Conservation (phyloP, 2,113 vertebrate species). For the Myiopsitta monachus region DNA sequence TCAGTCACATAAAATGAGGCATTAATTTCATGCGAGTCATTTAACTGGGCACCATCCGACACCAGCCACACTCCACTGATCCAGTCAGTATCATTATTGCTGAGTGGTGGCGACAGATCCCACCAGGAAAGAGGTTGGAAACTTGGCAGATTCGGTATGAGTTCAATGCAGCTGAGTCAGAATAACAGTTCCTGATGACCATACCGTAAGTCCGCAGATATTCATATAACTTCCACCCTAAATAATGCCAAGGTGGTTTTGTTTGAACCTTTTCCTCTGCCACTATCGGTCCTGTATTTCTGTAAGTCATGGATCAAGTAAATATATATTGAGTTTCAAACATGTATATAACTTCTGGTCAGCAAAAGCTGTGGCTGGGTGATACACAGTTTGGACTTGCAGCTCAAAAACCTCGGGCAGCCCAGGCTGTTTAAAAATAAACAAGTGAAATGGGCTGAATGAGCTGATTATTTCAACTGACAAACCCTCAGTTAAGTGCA, state of each 20-base stretch:
- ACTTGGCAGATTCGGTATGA: neutral
- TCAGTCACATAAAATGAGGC: neutral
- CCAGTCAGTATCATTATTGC: neutral
- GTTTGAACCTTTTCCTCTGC: neutral
- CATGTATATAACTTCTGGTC: neutral
- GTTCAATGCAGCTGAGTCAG: neutral
- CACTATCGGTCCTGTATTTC: neutral
- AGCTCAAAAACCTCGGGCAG: neutral
- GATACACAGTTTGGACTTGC: neutral
- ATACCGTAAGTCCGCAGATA: neutral
- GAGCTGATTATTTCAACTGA: neutral
- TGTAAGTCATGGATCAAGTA: neutral
- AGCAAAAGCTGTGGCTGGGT: neutral
- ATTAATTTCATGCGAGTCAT: neutral
- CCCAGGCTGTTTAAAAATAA: neutral
- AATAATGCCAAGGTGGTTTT: neutral
- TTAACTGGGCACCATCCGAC: neutral
- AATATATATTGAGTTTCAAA: neutral
- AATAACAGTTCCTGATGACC: neutral
- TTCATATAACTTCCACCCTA: neutral
- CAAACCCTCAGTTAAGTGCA: neutral
- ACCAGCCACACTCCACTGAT: neutral
- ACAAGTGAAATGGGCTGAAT: neutral
- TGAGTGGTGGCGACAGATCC: neutral
- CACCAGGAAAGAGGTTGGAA: neutral